A percentile compares a stretch with the other conserved stretches of the same genome.
Conservation (phyloP, 2,888 invertebrate species). For the Microplitis deprimator region DNA sequence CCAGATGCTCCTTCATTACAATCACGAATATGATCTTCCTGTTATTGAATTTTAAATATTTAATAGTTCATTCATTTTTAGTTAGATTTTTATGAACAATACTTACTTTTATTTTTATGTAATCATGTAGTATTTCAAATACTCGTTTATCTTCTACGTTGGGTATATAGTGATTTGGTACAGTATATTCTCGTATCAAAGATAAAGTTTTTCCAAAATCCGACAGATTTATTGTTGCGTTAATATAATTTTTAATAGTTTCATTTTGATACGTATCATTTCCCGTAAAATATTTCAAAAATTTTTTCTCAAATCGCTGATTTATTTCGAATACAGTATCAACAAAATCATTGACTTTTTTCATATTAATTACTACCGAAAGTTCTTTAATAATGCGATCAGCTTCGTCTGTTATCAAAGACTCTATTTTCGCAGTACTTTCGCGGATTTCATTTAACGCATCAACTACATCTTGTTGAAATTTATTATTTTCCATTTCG, state of each 20-base stretch:
- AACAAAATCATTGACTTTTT: background rate
- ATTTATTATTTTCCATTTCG: too few relatives aligned
- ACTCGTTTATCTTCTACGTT: too few relatives aligned
- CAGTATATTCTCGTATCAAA: too few relatives aligned
- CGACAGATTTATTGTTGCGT: too few relatives aligned
- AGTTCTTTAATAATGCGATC: constrained; percentile 8
- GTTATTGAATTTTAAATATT: background rate
- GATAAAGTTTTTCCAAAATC: too few relatives aligned
- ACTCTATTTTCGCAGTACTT: constrained; percentile 2
- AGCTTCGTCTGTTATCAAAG: constrained; percentile 9
- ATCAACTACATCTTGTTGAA: background rate
- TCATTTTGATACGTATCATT: too few relatives aligned
- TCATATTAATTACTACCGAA: constrained; percentile 2
- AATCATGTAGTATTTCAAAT: constrained; percentile 13
- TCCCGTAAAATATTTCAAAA: too few relatives aligned
- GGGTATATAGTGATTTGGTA: too few relatives aligned
- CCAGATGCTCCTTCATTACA: constrained; percentile 11
- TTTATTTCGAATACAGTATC: background rate
- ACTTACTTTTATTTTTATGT: constrained; percentile 9
- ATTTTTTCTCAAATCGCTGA: too few relatives aligned
- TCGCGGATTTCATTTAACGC: background rate
- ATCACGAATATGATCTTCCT: constrained; percentile 14
- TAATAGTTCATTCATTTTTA: background rate
- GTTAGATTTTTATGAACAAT: background rate
- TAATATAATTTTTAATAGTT: too few relatives aligned